Evolutionary conservation across 1,140 invertebrate species (phyloP), one percentile per base, ranked within the genome.

Genomic region (Caenorhabditis brenneri): DNA sequence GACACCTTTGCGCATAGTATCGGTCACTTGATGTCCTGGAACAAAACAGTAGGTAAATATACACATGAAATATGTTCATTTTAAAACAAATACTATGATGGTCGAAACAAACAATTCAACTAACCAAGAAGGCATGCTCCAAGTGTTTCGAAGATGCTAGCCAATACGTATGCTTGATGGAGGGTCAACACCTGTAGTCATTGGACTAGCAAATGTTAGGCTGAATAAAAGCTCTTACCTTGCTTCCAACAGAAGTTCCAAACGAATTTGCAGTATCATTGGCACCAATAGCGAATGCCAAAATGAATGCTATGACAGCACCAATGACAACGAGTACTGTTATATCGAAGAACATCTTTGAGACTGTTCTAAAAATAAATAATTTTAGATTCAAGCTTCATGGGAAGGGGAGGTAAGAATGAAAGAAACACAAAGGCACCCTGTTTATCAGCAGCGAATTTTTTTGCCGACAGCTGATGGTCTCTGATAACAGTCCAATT

Each of bases 241-340:
- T 95, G 22, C 96, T 95, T 10, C 97, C 97, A 10, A 99, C 97
- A 82, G 95, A 96, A 5, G 97, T 98, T 0, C 97, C 97, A 91
- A 99, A 99, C 6, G 96, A 96, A 91, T 99, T 99, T 60, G 97
- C 97, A 65, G 99, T 97, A 93, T 99, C 97, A 91, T 99, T 99
- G 39, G 97, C 97, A 31, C 97, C 97, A 88, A 99, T 97, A 24
- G 96, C 97, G 92, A 98, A 98, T 33, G 97, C 96, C 90, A 99
- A 92, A 69, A 97, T 91, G 91, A 98, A 98, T 31, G 96, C 96
- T 74, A 98, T 95, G 85, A 97, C 91, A 91, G 98, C 98, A 83
- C 96, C 96, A 85, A 96, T 92, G 42, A 97, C 92, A 79, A 97
- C 22, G 31, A 83, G 39, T 33, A 33, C 65, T 3, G 65, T 33